Evolutionary conservation across 2,113 vertebrate species (phyloP).

Genomic region (Galemys pyrenaicus): DNA sequence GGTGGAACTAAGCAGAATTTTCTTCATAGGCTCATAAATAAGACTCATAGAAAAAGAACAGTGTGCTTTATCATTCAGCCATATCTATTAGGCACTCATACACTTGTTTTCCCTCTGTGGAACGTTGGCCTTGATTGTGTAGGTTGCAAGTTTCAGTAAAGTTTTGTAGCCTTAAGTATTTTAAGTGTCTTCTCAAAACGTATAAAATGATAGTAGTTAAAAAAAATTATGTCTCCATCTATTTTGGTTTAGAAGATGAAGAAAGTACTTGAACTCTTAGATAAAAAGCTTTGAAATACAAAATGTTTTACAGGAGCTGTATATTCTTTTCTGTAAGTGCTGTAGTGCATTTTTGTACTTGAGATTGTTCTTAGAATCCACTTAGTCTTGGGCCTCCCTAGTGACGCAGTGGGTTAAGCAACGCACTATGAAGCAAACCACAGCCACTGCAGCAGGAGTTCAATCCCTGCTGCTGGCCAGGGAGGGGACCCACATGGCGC

Average conservation of each 20-base stretch:
- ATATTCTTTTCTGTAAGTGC: slow-evolving; percentile 23
- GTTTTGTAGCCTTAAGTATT: slow-evolving; percentile 58
- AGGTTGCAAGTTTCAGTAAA: slow-evolving; percentile 35
- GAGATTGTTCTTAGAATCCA: slow-evolving; percentile 20
- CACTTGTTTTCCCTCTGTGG: not conserved
- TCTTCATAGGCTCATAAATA: not conserved
- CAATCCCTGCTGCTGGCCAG: no score
- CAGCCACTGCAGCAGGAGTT: no score
- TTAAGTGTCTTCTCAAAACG: slow-evolving; percentile 54
- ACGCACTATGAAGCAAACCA: no score
- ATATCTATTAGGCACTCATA: no score
- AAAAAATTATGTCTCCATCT: slow-evolving; percentile 36
- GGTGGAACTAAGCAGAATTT: not conserved
- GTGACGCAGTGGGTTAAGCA: no score
- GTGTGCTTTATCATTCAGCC: not conserved
- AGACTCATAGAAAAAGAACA: not conserved
- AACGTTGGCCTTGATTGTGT: slow-evolving; percentile 31
- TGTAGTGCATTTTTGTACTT: slow-evolving; percentile 34
- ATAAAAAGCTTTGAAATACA: slow-evolving; percentile 48
- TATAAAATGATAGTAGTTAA: slow-evolving; percentile 51
- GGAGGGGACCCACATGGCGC: no score
- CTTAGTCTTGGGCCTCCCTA: no score
- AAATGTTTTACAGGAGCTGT: slow-evolving; percentile 52
- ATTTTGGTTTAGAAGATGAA: slow-evolving; percentile 48
- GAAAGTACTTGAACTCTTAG: slow-evolving; percentile 54